Evolutionary conservation across 2,888 invertebrate species (phyloP).

Genomic region (Torymus auratus): DNA sequence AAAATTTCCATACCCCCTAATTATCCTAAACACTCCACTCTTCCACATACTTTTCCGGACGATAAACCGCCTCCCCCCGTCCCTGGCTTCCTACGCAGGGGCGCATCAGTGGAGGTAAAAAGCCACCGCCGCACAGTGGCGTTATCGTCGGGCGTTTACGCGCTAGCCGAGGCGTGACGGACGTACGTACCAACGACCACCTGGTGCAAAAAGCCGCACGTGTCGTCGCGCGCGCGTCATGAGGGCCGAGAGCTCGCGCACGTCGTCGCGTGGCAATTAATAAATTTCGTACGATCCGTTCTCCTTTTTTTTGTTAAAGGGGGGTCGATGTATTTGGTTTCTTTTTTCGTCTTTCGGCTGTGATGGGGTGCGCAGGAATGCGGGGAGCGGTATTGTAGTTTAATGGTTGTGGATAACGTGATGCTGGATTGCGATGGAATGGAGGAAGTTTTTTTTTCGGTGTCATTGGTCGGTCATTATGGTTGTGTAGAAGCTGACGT

Average conservation of each 20-base stretch:
- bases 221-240: constrained; percentile 42
- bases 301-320: neutral
- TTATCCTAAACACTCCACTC: no score
- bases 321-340: no score
- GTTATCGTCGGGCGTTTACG: constrained; percentile 35
- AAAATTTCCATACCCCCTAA: neutral
- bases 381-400: neutral
- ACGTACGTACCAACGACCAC: constrained; percentile 38
- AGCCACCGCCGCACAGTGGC: neutral
- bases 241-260: constrained; percentile 26
- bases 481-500: no score
- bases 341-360: no score
- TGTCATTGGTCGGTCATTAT: no score
- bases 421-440: no score
- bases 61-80: neutral
- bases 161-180: constrained; percentile 53
- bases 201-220: constrained; percentile 55
- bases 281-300: constrained; percentile 32
- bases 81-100: no score
- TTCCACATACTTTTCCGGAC: constrained; percentile 26
- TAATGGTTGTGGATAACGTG: neutral
- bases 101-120: neutral
- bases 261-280: constrained; percentile 34
- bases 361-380: constrained; percentile 21
- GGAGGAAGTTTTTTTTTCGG: no score